Evolutionary conservation across 2,113 vertebrate genomes (phyloP).

Genomic region (Laticauda colubrina): DNA sequence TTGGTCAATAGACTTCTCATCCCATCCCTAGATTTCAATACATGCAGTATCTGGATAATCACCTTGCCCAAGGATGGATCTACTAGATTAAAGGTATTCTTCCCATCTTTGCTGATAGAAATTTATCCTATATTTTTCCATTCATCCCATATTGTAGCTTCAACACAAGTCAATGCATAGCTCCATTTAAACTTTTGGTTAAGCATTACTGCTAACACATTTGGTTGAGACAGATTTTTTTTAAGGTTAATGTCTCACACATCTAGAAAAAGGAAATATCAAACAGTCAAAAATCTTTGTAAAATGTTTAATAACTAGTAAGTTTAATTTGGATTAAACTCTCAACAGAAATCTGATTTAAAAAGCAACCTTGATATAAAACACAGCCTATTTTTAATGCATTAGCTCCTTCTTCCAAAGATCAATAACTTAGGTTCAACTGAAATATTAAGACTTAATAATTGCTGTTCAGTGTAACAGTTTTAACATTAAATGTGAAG

Average conservation of each 20-base stretch:
- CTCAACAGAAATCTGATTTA: slow-evolving; percentile 8
- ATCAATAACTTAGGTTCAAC: slow-evolving; percentile 16
- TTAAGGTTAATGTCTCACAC: neutral
- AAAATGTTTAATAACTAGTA: slow-evolving; percentile 11
- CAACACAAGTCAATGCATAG: neutral
- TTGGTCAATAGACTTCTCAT: neutral
- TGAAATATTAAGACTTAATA: slow-evolving; percentile 52
- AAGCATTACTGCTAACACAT: neutral
- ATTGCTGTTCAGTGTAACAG: slow-evolving; percentile 50
- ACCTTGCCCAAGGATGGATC: neutral
- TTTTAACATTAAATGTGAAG: slow-evolving; percentile 11
- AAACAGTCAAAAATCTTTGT: slow-evolving; percentile 17
- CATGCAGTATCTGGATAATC: neutral
- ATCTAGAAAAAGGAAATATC: neutral
- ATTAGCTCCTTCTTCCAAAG: slow-evolving; percentile 24
- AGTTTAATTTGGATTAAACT: neutral
- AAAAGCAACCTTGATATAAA: slow-evolving; percentile 23
- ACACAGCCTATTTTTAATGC: slow-evolving; percentile 23
- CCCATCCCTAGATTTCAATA: neutral
- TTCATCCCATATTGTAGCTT: neutral
- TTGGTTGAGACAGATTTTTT: neutral
- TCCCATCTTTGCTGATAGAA: neutral
- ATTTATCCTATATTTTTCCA: neutral
- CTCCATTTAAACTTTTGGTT: neutral
- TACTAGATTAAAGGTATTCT: neutral